Evolutionary conservation across 2,888 invertebrate species (phyloP), one percentile per base, ranked within the genome.

Genomic region (Parnassius glacialis): DNA sequence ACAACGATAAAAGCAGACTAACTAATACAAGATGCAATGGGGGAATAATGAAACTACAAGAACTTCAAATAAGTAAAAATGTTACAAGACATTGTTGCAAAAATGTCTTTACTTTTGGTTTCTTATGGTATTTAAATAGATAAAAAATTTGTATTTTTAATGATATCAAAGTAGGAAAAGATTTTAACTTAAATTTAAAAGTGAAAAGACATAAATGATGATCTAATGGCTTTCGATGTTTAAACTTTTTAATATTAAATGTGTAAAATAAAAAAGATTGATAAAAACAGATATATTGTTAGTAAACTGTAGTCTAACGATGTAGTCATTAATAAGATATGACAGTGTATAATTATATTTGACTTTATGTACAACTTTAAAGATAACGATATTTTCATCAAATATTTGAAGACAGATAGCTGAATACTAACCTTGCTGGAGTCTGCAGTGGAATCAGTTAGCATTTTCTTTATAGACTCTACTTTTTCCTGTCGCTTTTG

Each of bases 401-500:
- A 34, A 62, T 10, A 34, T 58, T 50, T 13, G 50, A 54, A 42
- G 52, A 57, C 13, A 44, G 3, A 9, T 62, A 54, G 50, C 34
- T 58, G 10, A n/a, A 57, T 57, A 66, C 70, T 68, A 68, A 92
- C 92, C 87, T 92, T 92, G 68, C 74, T 87, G 12, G 86, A 86
- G 71, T 92, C 92, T 51, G 87, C 84, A 25, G 91, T 87, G 5
- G 94, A 92, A 75, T 96, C 94, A 0, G 97, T 95, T 13, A 98
- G 92, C 96, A 98, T 97, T 84, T 96, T 97, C 80, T 97, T 95
- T 68, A 98, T 97, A 11, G 96, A 95, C 79, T 97, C 97, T 7
- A 97, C 97, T 87, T 97, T 97, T 81, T 97, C 96, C 78, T 94
- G 93, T 12, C 97, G 92, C 68, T 95, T 95, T 74, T 95, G 94